Conservation (phyloP, 2,888 invertebrate genomes). For the Oithona nana region DNA sequence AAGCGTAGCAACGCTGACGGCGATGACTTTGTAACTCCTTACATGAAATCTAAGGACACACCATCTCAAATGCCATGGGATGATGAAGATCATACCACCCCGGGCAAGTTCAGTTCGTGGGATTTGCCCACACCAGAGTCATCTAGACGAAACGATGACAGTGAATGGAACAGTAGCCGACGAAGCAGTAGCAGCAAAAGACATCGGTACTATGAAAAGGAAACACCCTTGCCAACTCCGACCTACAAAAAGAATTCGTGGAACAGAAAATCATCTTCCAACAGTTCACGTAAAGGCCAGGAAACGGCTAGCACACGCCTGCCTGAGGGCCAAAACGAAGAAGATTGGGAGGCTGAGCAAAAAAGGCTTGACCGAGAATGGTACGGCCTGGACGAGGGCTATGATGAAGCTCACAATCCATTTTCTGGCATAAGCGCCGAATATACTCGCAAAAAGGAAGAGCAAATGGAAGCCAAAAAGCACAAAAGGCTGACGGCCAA, state of each 20-base stretch:
- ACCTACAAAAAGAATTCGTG: constrained; percentile 37
- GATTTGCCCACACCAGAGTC: constrained; percentile 28
- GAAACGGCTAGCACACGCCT: constrained; percentile 29
- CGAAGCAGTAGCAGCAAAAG: not conserved
- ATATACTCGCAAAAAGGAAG: constrained; percentile 79
- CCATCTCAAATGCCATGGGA: constrained; percentile 45
- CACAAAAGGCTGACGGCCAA: constrained; percentile 86
- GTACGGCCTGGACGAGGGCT: constrained; percentile 46
- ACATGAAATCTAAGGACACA: constrained; percentile 37
- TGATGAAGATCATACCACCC: constrained; percentile 38
- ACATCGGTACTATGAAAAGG: constrained; percentile 26
- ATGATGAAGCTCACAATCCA: constrained; percentile 66
- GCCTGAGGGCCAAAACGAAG: constrained; percentile 29
- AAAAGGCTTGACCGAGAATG: constrained; percentile 80
- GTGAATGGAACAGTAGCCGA: not conserved
- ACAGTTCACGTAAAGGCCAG: constrained; percentile 21
- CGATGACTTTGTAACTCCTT: constrained; percentile 43
- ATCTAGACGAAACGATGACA: constrained; percentile 27
- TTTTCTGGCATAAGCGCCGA: constrained; percentile 75
- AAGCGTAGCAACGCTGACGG: not conserved
- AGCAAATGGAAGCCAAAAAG: constrained; percentile 39
- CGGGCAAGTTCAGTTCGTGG: constrained; percentile 15
- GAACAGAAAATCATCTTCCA: not conserved
- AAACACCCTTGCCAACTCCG: constrained; percentile 66
- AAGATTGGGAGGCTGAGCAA: constrained; percentile 83